Base-by-base conservation (phyloP, 2,797 vertebrate genomes). In the Lepilemur ruficaudatus region DNA sequence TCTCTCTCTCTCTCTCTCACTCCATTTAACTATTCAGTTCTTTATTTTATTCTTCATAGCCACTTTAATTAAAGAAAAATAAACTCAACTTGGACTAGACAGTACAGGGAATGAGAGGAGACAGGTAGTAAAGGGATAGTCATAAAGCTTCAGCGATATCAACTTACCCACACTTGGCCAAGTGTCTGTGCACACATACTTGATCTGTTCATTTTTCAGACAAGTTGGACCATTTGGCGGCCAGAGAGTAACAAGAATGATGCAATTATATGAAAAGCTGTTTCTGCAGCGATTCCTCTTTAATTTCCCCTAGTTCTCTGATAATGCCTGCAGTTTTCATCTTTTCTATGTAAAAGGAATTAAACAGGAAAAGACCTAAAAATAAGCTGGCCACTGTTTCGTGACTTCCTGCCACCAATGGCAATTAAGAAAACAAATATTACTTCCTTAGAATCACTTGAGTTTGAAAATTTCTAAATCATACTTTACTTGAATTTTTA, bases 61-160 rank as follows among this genome's bases (percentile, higher is more conserved):
- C 84, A 23, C 38, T 89, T 72, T 95, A 91, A 72, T 78, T 91
- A 7, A 72, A 92, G 55, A 89, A 83, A 73, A 87, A 92, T 65
- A 35, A 61, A 6, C 23, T 50, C 70, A 63, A 55, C 13, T 88
- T 76, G 78, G 86, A 23, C 48, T 80, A n/a, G 72, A 65, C 48
- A 84, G 35, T 55, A 48, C 22, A 69, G 41, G 35, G 90, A 59
- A 35, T n/a, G 28, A 32, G 57, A 81, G 25, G 38, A 88, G 69
- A 91, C n/a, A 93, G 89, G 67, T 78, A 91, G 23, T 38, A 32
- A 81, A 43, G n/a, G n/a, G 2, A 50, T 23, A 69, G 25, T 93
- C 52, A 75, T 92, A 81, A 89, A 92, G 76, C 61, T 57, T 72
- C 69, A 72, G 57, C 67, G 63, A 72, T 94, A 72, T n/a, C 76